Base-by-base conservation (phyloP, 2,888 invertebrate genomes). In the Drosophila anomalata region DNA sequence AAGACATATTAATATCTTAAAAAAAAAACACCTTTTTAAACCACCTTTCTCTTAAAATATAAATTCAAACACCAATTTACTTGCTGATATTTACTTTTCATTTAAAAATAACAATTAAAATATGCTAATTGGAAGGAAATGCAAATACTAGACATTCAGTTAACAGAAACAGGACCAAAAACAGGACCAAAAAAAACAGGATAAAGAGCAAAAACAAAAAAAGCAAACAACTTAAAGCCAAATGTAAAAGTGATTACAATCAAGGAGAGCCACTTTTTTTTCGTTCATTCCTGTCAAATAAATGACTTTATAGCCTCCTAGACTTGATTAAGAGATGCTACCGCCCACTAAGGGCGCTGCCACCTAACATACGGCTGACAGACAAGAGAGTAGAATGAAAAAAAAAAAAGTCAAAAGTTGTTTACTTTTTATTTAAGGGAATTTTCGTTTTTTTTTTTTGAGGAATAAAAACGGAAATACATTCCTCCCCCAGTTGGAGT, bases 201-300 rank as follows among this genome's bases (percentile, higher is more conserved):
- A 9, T 3, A 9, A 29, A 3, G 9, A 29, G 8, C 8, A 29
- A 2, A 31, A 11, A 31, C 17, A 33, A 36, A 36, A 36, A 36
- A 36, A 14, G n/a, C 14, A 36, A 36, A 36, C 36, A 36, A n/a
- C n/a, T 36, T 36, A 0, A 36, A 7, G 36, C 2, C 36, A n/a
- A n/a, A 36, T 36, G n/a, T n/a, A 33, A 33, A 33, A 12, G 33
- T 33, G 36, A 36, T 36, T 36, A 36, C 36, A 36, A 36, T 36
- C 36, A 36, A 36, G n/a, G 36, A 2, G 6, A 17, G 2, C 4
- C 22, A 24, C 12, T 33, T 11, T 33, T 33, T 33, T 12, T 33
- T 12, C 12, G 3, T 7, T 31, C 2, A 31, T 3, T 33, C 12
- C 33, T n/a, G 36, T 7, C 36, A 14, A n/a, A 36, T 42, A 3